Conservation (phyloP, 1,140 invertebrate genomes). For the Ips nitidus region DNA sequence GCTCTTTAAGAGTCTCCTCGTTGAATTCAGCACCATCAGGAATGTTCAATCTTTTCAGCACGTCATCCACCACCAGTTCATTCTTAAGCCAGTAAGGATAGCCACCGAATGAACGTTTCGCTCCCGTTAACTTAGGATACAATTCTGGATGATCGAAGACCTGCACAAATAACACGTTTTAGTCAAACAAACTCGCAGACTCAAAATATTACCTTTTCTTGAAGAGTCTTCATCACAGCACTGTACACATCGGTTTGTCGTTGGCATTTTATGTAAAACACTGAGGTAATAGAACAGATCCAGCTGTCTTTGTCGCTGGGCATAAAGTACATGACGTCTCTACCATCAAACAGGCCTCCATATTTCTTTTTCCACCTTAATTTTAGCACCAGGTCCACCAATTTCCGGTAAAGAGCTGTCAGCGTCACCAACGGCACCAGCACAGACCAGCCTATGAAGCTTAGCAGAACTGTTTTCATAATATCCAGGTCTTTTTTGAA, state of each 20-base stretch:
- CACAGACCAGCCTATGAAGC: too few species aligned
- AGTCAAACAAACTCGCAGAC: not conserved
- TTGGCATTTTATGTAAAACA: not conserved
- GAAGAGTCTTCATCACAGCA: too few species aligned
- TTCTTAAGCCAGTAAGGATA: constrained; percentile 14
- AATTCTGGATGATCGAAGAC: constrained; percentile 7
- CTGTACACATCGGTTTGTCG: not conserved
- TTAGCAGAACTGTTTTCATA: too few species aligned
- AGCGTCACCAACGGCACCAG: too few species aligned
- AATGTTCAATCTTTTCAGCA: not conserved
- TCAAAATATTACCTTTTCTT: too few species aligned
- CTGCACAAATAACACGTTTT: not conserved
- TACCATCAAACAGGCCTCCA: not conserved
- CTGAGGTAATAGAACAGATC: not conserved
- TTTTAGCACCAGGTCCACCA: too few species aligned
- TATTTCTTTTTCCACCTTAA: not conserved
- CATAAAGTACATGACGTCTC: not conserved
- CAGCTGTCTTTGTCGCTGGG: not conserved
- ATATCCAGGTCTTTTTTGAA: too few species aligned
- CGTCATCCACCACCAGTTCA: not conserved
- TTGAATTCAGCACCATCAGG: not conserved
- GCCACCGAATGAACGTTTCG: not conserved
- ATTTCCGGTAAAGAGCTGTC: too few species aligned
- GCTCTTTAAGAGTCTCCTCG: constrained; percentile 7
- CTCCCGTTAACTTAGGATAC: constrained; percentile 5